A percentile compares a stretch with the other conserved stretches of the same genome.
phyloP scores from a whole-genome alignment of 2,113 vertebrate genomes.

The Grammomys dolichurus region DNA sequence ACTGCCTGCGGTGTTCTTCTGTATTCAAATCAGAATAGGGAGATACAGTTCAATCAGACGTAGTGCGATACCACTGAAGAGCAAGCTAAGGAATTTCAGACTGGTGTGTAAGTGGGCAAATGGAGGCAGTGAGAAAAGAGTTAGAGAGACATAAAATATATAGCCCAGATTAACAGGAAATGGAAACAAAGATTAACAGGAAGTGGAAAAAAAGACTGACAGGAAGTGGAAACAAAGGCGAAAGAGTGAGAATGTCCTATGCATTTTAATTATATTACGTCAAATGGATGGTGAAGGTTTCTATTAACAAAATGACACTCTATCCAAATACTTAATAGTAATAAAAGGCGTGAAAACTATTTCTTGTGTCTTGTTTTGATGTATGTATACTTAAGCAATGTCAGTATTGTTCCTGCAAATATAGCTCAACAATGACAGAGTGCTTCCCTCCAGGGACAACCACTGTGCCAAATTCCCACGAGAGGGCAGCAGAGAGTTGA shows the following conservation, averaged over 20 bases:
- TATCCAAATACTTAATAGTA: background rate
- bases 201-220: too few species aligned
- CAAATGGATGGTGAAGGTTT: background rate
- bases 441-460: background rate
- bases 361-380: background rate
- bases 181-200: too few species aligned
- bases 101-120: background rate
- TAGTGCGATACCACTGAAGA: background rate
- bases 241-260: background rate
- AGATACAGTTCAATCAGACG: background rate
- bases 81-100: background rate
- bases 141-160: background rate
- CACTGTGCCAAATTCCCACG: background rate
- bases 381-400: background rate
- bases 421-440: accelerated
- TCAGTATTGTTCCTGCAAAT: too few species aligned
- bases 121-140: background rate
- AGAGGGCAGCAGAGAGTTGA: constrained; percentile 73
- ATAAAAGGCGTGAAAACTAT: background rate
- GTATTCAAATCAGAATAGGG: constrained; percentile 48
- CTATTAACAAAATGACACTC: background rate
- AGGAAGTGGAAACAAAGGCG: background rate
- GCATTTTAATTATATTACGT: background rate
- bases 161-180: background rate
- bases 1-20: background rate